phyloP scores from a whole-genome alignment of 2,113 vertebrate species.

The Percina caprodes region DNA sequence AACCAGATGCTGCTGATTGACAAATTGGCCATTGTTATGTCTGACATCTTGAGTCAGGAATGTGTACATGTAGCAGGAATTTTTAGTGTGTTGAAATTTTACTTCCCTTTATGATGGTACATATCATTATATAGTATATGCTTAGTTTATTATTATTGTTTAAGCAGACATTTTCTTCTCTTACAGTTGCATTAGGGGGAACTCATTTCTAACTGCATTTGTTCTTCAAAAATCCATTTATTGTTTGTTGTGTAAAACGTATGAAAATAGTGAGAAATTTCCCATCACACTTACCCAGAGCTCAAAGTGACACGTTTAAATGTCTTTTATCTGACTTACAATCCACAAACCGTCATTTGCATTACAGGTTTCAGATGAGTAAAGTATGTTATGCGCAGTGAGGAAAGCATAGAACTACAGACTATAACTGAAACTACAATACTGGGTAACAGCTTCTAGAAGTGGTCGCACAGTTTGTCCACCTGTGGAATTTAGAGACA shows the following conservation, averaged over 20 bases:
- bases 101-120: background rate
- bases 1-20: background rate
- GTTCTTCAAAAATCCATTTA: background rate
- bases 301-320: background rate
- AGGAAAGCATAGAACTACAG: background rate
- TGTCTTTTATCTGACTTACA: too few species aligned
- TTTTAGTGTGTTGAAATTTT: accelerated
- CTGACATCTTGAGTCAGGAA: too few species aligned
- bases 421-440: background rate
- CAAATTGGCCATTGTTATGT: background rate
- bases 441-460: background rate
- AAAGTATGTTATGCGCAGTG: background rate
- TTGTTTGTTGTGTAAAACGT: background rate
- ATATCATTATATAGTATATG: background rate
- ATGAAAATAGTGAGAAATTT: background rate
- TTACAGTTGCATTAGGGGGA: too few species aligned
- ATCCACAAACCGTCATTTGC: background rate
- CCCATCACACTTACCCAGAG: background rate
- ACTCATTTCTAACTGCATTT: too few species aligned
- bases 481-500: background rate
- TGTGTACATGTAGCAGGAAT: background rate
- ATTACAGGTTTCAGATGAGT: background rate
- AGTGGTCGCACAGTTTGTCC: background rate
- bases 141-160: background rate
- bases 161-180: background rate